These are phyloP conservation scores for Helicoverpa armigera DNA, from an alignment of 1,140 invertebrate species.

Conservation along the genomic window DNA sequence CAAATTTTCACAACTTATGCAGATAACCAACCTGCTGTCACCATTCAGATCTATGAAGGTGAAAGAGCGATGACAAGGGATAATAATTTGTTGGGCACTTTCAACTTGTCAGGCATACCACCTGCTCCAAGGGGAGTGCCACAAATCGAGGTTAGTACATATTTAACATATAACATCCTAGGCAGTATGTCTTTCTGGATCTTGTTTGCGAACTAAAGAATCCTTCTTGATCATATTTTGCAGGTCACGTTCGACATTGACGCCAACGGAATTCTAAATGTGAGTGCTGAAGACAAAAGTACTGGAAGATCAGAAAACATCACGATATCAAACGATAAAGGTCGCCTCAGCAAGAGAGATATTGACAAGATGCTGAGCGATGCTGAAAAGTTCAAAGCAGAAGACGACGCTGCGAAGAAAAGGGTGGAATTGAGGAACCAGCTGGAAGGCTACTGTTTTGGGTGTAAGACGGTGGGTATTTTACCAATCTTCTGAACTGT, in stretches of 20 bases:
- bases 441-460: constrained; percentile 94
- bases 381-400: constrained; percentile 90
- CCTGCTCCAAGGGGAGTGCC: constrained; percentile 88
- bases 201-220: not conserved
- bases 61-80: constrained; percentile 93
- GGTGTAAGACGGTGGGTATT: constrained; percentile 89
- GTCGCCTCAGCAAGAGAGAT: constrained; percentile 95
- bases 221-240: constrained; percentile 66
- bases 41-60: constrained; percentile 92
- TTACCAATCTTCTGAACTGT: not conserved
- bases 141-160: constrained; percentile 87
- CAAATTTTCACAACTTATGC: constrained; percentile 89
- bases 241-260: constrained; percentile 93
- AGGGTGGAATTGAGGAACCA: constrained; percentile 92
- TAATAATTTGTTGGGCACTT: constrained; percentile 93
- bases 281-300: constrained; percentile 92
- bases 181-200: not conserved
- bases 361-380: constrained; percentile 97
- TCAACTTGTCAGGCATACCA: constrained; percentile 91
- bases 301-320: constrained; percentile 93
- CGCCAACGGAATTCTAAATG: constrained; percentile 93
- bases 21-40: constrained; percentile 92
- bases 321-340: constrained; percentile 97
- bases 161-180: not conserved
- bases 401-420: constrained; percentile 90